Conservation (phyloP, 2,888 invertebrate species). For the Steinernema carpocapsae region DNA sequence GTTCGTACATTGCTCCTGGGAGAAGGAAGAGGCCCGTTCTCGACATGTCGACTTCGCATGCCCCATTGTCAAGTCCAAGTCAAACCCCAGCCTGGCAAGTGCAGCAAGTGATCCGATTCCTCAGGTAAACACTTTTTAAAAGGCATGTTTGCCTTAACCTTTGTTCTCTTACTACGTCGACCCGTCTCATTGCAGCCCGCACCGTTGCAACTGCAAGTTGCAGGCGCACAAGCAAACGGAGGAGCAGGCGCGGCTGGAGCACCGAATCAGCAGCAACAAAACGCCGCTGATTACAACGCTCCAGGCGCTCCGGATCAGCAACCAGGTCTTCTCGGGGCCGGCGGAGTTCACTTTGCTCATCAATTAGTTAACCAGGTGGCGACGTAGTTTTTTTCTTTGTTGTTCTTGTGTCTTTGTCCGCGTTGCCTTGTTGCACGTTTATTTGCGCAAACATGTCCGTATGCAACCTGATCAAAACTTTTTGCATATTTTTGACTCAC, state of each 20-base stretch:
- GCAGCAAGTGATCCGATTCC: constrained; percentile 71
- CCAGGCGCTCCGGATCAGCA: constrained; percentile 49
- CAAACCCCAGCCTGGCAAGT: constrained; percentile 67
- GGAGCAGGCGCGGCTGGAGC: not conserved
- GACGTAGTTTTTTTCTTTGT: not conserved
- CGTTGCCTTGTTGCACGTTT: no score
- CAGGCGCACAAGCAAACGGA: constrained; percentile 29
- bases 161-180: not conserved
- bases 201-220: constrained; percentile 46
- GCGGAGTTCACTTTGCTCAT: constrained; percentile 33
- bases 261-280: constrained; percentile 10
- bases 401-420: not conserved
- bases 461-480: no score
- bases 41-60: constrained; percentile 87
- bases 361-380: constrained; percentile 29
- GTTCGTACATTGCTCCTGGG: constrained; percentile 99
- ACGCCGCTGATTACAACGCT: constrained; percentile 32
- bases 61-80: constrained; percentile 69
- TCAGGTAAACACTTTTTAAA: constrained; percentile 55
- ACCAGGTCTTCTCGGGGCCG: constrained; percentile 24
- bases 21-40: constrained; percentile 98
- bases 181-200: constrained; percentile 47
- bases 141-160: not conserved
- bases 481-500: not conserved
- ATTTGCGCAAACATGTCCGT: not conserved